phyloP scores from a whole-genome alignment of 1,140 invertebrate genomes.

The Pseudomyrmex gracilis region DNA sequence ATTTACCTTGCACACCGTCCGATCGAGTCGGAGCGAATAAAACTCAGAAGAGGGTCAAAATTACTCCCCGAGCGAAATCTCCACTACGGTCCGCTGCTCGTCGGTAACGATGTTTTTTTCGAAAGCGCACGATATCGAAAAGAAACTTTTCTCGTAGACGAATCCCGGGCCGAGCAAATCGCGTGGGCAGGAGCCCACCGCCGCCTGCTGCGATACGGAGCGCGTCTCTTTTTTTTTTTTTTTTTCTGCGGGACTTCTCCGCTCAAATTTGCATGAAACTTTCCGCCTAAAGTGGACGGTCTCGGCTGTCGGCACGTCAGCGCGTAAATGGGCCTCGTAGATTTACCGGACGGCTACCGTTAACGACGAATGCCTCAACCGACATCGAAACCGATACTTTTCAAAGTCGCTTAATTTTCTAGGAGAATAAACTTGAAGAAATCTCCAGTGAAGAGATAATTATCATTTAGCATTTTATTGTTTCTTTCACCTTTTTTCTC shows the following conservation, averaged over 20 bases:
- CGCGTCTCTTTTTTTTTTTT: neutral
- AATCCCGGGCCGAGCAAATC: neutral
- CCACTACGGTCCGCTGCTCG: conserved; percentile 35
- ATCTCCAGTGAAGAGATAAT: no score
- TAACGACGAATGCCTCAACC: neutral
- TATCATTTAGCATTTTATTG: no score
- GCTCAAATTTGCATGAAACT: conserved; percentile 56
- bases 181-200: conserved; percentile 30
- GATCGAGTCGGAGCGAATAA: conserved; percentile 29
- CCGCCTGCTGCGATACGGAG: conserved; percentile 20
- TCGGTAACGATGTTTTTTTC: conserved; percentile 56
- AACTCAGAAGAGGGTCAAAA: conserved; percentile 65
- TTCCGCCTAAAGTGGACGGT: conserved; percentile 32
- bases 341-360: neutral
- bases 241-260: conserved; percentile 32
- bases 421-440: no score
- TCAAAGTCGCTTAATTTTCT: neutral
- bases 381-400: conserved; percentile 11
- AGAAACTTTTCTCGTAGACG: conserved; percentile 59
- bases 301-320: conserved; percentile 29
- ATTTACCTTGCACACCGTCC: conserved; percentile 37
- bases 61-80: conserved; percentile 70
- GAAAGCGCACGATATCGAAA: conserved; percentile 45
- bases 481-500: no score
- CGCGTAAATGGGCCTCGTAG: conserved; percentile 28